phyloP scores from a whole-genome alignment of 2,888 invertebrate genomes.

The Apodemia zela region DNA sequence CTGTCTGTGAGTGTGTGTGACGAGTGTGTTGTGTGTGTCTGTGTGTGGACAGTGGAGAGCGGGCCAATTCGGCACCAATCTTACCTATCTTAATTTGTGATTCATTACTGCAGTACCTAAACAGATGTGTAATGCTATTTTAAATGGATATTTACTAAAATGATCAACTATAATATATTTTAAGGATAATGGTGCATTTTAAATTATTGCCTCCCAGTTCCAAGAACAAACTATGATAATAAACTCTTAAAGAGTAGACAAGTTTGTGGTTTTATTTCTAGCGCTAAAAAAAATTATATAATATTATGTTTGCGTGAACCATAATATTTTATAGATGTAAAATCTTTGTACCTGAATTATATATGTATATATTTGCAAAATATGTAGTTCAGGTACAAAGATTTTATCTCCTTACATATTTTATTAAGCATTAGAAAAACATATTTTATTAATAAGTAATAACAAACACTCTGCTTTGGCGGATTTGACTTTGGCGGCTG shows the following conservation, averaged over 20 bases:
- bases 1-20: slow-evolving; percentile 19
- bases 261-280: slow-evolving; percentile 39
- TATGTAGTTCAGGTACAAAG: no score
- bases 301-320: no score
- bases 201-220: slow-evolving; percentile 56
- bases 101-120: slow-evolving; percentile 34
- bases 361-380: no score
- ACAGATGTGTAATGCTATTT: slow-evolving; percentile 34
- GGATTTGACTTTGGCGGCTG: no score
- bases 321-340: no score
- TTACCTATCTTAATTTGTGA: slow-evolving; percentile 32
- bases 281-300: no score
- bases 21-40: slow-evolving; percentile 24
- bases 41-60: slow-evolving; percentile 27
- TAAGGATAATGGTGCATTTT: slow-evolving; percentile 39
- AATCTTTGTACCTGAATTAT: no score
- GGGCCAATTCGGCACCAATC: slow-evolving; percentile 16
- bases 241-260: slow-evolving; percentile 61
- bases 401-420: no score
- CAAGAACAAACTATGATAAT: slow-evolving; percentile 54
- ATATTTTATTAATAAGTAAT: no score
- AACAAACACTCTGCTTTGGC: no score
- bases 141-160: slow-evolving; percentile 36
- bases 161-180: slow-evolving; percentile 35
- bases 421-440: no score